These are phyloP conservation scores for Sphecodes monilicornis DNA, from an alignment of 2,888 invertebrate genomes.

Conservation along the genomic window DNA sequence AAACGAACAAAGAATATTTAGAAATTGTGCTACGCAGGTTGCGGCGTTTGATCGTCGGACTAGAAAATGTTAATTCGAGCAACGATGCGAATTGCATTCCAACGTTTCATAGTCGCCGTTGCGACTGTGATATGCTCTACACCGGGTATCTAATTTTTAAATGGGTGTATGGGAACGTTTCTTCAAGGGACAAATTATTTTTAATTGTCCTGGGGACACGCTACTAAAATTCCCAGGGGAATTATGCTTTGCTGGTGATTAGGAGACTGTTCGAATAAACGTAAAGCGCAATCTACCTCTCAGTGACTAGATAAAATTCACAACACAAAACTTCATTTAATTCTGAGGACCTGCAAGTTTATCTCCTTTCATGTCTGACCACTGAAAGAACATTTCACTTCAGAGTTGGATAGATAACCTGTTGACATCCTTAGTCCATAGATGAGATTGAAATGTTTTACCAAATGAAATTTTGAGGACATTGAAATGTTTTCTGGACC, in stretches of 20 bases:
- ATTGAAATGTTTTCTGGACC: too few species aligned
- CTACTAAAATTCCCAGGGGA: neutral
- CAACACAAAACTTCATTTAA: neutral
- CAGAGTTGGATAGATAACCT: neutral
- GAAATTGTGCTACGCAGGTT: neutral
- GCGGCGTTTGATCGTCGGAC: neutral
- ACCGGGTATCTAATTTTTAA: neutral
- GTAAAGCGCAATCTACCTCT: neutral
- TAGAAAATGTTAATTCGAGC: neutral
- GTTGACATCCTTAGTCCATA: too few species aligned
- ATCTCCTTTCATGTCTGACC: neutral
- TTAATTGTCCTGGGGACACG: neutral
- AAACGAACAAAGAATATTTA: slow-evolving; percentile 10
- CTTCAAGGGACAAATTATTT: neutral
- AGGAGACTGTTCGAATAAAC: neutral
- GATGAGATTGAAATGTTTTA: too few species aligned
- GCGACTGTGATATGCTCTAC: neutral
- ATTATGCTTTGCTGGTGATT: neutral
- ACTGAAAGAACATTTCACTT: neutral
- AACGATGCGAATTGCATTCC: neutral
- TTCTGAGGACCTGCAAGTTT: neutral
- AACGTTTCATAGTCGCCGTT: neutral
- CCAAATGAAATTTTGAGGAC: too few species aligned
- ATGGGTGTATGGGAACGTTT: neutral
- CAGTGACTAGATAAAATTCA: neutral